Conservation (phyloP, 2,888 invertebrate genomes). For the Shargacucullia verbasci region DNA sequence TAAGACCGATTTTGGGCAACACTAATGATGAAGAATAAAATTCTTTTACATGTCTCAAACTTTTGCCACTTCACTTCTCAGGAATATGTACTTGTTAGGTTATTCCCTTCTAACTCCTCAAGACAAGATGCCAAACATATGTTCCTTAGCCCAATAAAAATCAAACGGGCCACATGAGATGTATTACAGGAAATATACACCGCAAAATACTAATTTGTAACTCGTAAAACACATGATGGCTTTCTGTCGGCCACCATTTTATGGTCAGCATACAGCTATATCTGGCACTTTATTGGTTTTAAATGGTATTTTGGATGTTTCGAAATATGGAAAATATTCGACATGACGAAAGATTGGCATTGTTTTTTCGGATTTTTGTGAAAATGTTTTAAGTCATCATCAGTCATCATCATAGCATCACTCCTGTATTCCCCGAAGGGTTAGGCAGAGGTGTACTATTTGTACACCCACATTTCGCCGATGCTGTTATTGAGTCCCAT, state of each 20-base stretch:
- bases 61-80: too few relatives aligned
- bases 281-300: conserved; percentile 36
- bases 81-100: too few relatives aligned
- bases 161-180: conserved; percentile 50
- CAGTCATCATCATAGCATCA: too few relatives aligned
- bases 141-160: conserved; percentile 41
- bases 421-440: too few relatives aligned
- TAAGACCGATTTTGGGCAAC: too few relatives aligned
- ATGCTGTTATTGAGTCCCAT: too few relatives aligned
- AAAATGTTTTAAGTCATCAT: too few relatives aligned
- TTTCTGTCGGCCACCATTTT: conserved; percentile 39
- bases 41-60: too few relatives aligned
- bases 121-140: conserved; percentile 26
- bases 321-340: conserved; percentile 14
- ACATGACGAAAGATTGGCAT: background rate
- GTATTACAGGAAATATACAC: conserved; percentile 46
- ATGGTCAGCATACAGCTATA: conserved; percentile 35
- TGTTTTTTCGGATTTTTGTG: too few relatives aligned
- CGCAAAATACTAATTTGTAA: conserved; percentile 57
- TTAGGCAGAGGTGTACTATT: too few relatives aligned
- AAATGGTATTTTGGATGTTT: conserved; percentile 31
- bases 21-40: too few relatives aligned
- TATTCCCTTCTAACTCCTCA: background rate
- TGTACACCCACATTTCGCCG: too few relatives aligned
- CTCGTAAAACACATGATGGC: conserved; percentile 46